Evolutionary conservation across 1,140 invertebrate species (phyloP), one percentile per base, ranked within the genome.

Genomic region (Cotesia vestalis): DNA sequence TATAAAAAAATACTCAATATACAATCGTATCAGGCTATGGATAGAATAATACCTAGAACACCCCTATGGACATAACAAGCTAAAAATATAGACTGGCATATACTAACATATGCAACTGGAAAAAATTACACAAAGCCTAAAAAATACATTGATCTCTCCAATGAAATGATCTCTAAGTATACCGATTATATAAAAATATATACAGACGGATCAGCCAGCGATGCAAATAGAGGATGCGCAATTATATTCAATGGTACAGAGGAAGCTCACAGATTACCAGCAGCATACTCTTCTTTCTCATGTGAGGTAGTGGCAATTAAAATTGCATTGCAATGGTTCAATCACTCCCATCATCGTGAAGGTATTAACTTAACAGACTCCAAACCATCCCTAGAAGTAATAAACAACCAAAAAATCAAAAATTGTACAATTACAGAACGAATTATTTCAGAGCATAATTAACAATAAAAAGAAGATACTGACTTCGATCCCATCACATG

Each of bases 221-320:
- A 5, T 9, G 40, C 3, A 8, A 68, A 68, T 52, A 4, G 20
- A 53, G 66, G 66, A 38, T 68, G 66, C 20, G 66, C 66, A 4
- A 55, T 68, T 11, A 55, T 55, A 12, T 53, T 27, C 51, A 17
- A 67, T 20, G 52, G 53, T 14, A 8, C 17, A 20, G 8, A 27
- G 17, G 17, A 51, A 9, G 17, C 12, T 1, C 5, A 53, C 38
- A 12, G 40, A 52, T 46, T 67, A n/a, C n/a, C 5, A 27, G 66
- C n/a, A 46, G 38, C 36, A 52, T 67, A 17, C 12, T 52, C 66
- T 4, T 51, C 51, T n/a, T 67, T 67, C 6, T 67, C 66, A 11
- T 67, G 66, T 52, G 66, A 67, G 27, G 4, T 46, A n/a, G 1
- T 20, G 20, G 66, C 38, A 9, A 67, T 67, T 11, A 6, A 27